phyloP scores from a whole-genome alignment of 1,140 invertebrate species.

The Dendrolimus punctatus region DNA sequence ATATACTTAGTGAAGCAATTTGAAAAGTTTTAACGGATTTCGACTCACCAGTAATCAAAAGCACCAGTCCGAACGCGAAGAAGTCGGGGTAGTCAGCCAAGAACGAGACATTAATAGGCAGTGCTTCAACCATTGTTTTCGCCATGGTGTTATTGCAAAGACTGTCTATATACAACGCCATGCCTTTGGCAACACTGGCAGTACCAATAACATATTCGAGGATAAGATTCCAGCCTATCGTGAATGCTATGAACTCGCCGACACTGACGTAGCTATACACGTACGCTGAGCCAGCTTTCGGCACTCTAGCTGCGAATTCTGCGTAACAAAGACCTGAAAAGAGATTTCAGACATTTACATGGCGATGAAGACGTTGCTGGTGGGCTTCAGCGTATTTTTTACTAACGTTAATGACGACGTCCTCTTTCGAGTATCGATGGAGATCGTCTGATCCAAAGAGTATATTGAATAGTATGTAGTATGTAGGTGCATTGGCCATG shows the following conservation, averaged over 20 bases:
- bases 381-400: too few relatives aligned
- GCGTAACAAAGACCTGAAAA: conserved; percentile 84
- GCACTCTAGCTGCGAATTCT: conserved; percentile 90
- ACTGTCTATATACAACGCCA: conserved; percentile 91
- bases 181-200: conserved; percentile 92
- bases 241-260: conserved; percentile 86
- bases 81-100: conserved; percentile 89
- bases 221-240: conserved; percentile 92
- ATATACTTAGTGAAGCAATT: too few relatives aligned
- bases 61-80: conserved; percentile 80
- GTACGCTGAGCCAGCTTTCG: conserved; percentile 89
- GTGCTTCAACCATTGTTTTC: conserved; percentile 74
- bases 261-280: conserved; percentile 92
- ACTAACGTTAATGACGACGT: not conserved
- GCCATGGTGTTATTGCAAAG: conserved; percentile 83
- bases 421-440: not conserved
- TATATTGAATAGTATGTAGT: too few relatives aligned
- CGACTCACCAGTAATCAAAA: conserved; percentile 74
- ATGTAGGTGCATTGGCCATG: too few relatives aligned
- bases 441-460: too few relatives aligned
- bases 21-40: not conserved
- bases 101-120: conserved; percentile 82
- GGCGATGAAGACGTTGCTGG: too few relatives aligned
- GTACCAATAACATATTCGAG: conserved; percentile 88
- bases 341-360: too few relatives aligned